Conservation (phyloP, 1,140 invertebrate genomes). For the Drosophila nannoptera region DNA sequence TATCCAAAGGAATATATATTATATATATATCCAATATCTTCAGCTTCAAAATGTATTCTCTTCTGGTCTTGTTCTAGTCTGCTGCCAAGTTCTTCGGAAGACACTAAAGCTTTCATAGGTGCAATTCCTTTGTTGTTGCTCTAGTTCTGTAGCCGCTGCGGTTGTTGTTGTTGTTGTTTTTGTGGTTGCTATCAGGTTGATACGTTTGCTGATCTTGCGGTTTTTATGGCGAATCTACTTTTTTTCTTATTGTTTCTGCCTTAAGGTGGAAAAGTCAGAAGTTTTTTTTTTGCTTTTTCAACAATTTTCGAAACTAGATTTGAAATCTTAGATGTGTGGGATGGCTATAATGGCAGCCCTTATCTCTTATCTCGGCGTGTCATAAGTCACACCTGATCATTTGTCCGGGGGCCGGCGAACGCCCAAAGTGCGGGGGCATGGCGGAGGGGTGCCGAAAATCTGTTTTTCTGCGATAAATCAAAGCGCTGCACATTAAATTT, state of each 20-base stretch:
- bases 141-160: conserved; percentile 7
- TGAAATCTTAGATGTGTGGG: conserved; percentile 71
- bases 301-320: conserved; percentile 41
- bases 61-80: no score
- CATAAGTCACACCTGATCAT: conserved; percentile 74
- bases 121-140: conserved; percentile 15
- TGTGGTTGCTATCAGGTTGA: conserved; percentile 47
- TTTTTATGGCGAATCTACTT: conserved; percentile 49
- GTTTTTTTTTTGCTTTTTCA: conserved; percentile 16
- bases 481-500: conserved; percentile 67
- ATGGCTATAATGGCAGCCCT: conserved; percentile 39
- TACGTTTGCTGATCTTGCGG: conserved; percentile 66
- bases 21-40: no score
- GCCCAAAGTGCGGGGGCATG: conserved; percentile 13
- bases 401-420: conserved; percentile 54
- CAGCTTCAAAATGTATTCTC: no score
- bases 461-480: conserved; percentile 49
- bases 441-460: conserved; percentile 2
- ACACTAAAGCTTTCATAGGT: no score
- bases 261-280: conserved; percentile 47
- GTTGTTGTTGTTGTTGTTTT: conserved; percentile 5
- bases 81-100: no score
- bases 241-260: conserved; percentile 35
- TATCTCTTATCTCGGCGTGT: conserved; percentile 13
- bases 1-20: no score